Percentiles rank a stretch among this genome's conserved stretches.
These are phyloP conservation scores for Tragulus kanchil DNA, from an alignment of 2,113 vertebrate genomes.

Conservation along the genomic window DNA sequence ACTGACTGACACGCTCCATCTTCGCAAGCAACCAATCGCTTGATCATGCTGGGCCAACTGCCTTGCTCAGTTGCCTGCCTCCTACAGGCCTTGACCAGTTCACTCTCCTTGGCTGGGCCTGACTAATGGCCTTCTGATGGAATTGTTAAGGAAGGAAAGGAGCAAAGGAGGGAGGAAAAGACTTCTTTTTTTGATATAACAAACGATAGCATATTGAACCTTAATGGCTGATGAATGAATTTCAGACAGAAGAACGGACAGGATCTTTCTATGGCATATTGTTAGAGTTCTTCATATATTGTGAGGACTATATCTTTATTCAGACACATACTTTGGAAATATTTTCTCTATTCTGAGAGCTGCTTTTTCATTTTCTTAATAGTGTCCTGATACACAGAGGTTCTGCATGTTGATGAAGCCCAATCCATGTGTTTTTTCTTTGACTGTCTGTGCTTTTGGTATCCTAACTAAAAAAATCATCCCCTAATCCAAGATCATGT, in stretches of 20 bases:
- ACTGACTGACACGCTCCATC: background rate
- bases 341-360: constrained; percentile 21
- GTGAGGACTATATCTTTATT: background rate
- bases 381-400: background rate
- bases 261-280: background rate
- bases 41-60: background rate
- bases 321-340: background rate
- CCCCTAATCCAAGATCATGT: background rate
- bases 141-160: background rate
- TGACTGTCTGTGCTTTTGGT: background rate
- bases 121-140: background rate
- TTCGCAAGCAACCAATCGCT: background rate
- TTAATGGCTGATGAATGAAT: background rate
- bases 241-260: constrained; percentile 21
- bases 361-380: background rate
- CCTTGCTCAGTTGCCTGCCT: background rate
- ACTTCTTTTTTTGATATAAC: background rate
- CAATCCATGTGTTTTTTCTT: background rate
- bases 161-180: background rate
- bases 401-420: background rate
- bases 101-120: background rate
- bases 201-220: constrained; percentile 47
- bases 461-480: background rate
- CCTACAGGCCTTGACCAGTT: background rate
- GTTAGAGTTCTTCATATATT: background rate